Evolutionary conservation across 2,797 vertebrate genomes (phyloP).

Genomic region (Rhinoraja longicauda): DNA sequence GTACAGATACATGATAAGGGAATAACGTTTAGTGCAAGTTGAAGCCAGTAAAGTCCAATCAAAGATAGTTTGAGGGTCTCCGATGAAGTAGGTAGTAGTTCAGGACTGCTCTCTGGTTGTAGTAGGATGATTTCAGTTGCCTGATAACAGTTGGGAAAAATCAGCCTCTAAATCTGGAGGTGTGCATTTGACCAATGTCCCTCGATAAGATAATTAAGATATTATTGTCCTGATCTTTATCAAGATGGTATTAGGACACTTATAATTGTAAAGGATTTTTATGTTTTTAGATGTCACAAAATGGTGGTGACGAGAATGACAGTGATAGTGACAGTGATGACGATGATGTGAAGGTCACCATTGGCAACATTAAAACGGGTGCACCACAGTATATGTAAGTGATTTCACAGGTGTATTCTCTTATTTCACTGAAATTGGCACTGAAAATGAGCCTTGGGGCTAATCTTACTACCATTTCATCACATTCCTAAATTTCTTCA

Average conservation of each 20-base stretch:
- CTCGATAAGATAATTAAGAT: background rate
- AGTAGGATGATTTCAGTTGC: too few relatives aligned
- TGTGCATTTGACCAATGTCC: background rate
- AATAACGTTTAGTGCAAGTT: too few relatives aligned
- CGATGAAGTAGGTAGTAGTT: too few relatives aligned
- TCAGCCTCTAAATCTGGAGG: too few relatives aligned
- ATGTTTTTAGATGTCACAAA: constrained; percentile 50
- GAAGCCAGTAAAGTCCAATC: too few relatives aligned
- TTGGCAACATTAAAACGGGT: constrained; percentile 61
- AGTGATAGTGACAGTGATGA: constrained; percentile 61
- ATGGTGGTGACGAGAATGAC: constrained; percentile 55
- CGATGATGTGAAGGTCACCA: constrained; percentile 63
- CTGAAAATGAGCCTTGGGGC: background rate
- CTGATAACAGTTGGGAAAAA: too few relatives aligned
- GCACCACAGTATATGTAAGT: constrained; percentile 58
- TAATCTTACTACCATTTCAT: background rate
- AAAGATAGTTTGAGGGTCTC: too few relatives aligned
- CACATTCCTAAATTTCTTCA: background rate
- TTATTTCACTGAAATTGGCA: background rate
- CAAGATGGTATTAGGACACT: background rate
- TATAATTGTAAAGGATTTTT: background rate
- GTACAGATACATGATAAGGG: too few relatives aligned
- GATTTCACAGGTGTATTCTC: background rate
- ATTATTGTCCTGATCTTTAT: background rate
- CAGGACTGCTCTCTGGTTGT: too few relatives aligned